Base-by-base conservation (phyloP, 2,797 vertebrate genomes). In the Dromococcyx pavoninus region DNA sequence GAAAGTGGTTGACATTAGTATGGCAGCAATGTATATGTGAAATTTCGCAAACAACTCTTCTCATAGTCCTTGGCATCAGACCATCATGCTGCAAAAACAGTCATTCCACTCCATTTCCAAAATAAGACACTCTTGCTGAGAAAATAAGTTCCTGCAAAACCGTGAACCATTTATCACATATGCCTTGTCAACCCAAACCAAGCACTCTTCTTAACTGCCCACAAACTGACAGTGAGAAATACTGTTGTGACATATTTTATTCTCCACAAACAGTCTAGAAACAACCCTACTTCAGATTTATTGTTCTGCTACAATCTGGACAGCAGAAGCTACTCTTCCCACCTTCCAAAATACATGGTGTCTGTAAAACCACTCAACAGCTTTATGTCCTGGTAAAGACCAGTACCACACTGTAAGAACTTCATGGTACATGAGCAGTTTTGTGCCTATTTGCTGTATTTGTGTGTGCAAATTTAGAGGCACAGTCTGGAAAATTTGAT, bases 191-290 rank as follows among this genome's bases (percentile, higher is more conserved):
- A 46, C 73, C 44, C 73, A 66, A 95, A 89, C 48, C 48, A 61
- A 91, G 67, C 35, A 76, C 62, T 79, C 65, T 91, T 88, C 84
- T 92, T 87, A 81, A 62, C 62, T 93, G 56, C 76, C 82, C 73
- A 92, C 76, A 91, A 94, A 86, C 58, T 93, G 85, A 89, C 91
- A 95, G 39, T 81, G 70, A 95, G 73, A 97, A 95, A 88, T 91
- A 93, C 18, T 72, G 17, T 84, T 74, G 51, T 89, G 73, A 91
- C 82, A n/a, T 84, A 86, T 57, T 96, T 91, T 89, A 51, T 92
- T 70, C 33, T 95, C 51, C 76, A 76, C 64, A 67, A 78, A 86
- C 65, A 60, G 95, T 71, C 79, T 94, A 73, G 94, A 90, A 95
- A 78, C 62, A 86, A 18, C 32, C 28, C 35, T 73, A 54, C 95